Conservation (phyloP, 2,113 vertebrate genomes). For the Mus pahari region DNA sequence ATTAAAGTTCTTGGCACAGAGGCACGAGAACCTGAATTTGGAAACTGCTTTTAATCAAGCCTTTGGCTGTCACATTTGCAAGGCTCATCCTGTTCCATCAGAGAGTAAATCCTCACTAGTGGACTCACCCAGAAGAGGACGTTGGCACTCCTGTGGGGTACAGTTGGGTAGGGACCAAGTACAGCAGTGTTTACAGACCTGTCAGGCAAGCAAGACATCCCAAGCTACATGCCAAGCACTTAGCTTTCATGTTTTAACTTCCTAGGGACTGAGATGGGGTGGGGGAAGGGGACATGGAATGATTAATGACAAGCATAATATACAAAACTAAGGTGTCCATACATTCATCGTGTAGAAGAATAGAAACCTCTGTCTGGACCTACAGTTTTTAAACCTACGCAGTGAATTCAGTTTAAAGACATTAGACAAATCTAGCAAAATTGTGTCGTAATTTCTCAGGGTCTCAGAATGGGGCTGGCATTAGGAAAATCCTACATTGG, state of each 20-base stretch:
- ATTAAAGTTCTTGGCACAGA: neutral
- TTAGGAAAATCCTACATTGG: neutral
- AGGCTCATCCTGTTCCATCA: conserved; percentile 48
- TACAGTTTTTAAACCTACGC: neutral
- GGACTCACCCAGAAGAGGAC: conserved; percentile 50
- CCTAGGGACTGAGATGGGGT: neutral
- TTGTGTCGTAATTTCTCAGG: neutral
- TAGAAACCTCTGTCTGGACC: neutral
- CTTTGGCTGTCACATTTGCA: conserved; percentile 49
- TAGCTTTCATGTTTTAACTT: neutral
- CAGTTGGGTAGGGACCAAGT: neutral
- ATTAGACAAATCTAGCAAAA: conserved; percentile 7
- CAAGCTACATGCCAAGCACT: neutral
- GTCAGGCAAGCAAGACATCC: neutral
- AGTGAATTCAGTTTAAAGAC: conserved; percentile 23
- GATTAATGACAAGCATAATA: neutral
- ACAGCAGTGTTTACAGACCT: neutral
- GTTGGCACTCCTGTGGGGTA: neutral
- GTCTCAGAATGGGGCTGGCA: neutral
- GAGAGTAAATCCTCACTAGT: conserved; percentile 58
- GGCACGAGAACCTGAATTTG: neutral
- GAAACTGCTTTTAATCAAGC: conserved; percentile 58
- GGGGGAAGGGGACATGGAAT: neutral
- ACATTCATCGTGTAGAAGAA: neutral
- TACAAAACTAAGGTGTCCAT: neutral